Conservation (phyloP, 1,140 invertebrate genomes). For the Rhagoletis pomonella region DNA sequence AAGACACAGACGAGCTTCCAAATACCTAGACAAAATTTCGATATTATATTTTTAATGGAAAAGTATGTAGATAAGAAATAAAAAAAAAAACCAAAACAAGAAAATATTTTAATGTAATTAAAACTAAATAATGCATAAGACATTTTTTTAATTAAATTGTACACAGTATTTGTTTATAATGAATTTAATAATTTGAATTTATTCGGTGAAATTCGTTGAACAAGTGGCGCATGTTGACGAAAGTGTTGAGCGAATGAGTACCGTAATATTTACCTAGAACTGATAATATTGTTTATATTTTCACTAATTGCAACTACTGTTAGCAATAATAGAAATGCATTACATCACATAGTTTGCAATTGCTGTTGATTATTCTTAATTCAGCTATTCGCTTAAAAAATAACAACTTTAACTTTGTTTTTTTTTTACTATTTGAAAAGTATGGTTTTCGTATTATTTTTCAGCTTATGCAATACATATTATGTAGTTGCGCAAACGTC, state of each 20-base stretch:
- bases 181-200: background rate
- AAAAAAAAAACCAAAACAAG: background rate
- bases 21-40: background rate
- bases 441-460: background rate
- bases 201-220: conserved; percentile 14
- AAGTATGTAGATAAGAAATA: background rate
- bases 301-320: background rate
- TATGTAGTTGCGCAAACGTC: background rate
- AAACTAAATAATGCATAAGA: conserved; percentile 11
- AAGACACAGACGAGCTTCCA: background rate
- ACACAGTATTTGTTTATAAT: conserved; percentile 15
- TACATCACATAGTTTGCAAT: background rate
- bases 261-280: background rate
- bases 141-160: conserved; percentile 9
- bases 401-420: background rate
- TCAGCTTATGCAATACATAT: background rate
- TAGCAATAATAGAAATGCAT: background rate
- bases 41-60: conserved; percentile 35
- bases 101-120: background rate
- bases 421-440: background rate
- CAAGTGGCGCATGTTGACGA: background rate
- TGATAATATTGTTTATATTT: background rate
- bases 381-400: too few relatives aligned
- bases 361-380: too few relatives aligned
- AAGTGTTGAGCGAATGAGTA: background rate